phyloP scores from a whole-genome alignment of 2,113 vertebrate species.

The Cichladusa arquata region DNA sequence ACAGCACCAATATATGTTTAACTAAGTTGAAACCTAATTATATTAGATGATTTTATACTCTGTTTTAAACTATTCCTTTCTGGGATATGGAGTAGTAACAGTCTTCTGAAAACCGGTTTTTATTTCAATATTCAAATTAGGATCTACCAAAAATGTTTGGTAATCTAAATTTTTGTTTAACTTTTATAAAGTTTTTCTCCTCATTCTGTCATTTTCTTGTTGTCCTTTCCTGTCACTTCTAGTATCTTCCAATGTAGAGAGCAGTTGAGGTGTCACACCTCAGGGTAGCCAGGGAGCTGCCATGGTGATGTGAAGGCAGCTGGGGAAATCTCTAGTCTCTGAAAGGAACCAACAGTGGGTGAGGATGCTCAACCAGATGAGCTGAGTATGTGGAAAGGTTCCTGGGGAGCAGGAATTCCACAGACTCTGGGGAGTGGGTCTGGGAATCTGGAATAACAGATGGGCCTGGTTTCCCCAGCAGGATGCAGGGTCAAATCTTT shows the following conservation, averaged over 20 bases:
- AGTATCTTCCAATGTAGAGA: neutral
- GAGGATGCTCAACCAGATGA: neutral
- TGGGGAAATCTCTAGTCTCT: neutral
- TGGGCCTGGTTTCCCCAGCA: neutral
- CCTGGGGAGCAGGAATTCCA: neutral
- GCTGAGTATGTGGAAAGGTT: neutral
- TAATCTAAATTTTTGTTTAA: neutral
- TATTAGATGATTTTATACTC: neutral
- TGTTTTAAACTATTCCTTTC: neutral
- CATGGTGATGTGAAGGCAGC: neutral
- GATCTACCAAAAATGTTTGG: neutral
- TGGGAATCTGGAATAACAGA: neutral
- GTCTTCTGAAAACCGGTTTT: neutral
- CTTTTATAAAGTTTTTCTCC: neutral
- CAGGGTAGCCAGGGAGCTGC: neutral
- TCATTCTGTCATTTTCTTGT: neutral
- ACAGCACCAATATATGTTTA: neutral
- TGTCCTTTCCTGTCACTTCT: neutral
- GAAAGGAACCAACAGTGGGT: rapidly evolving
- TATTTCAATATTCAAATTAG: neutral
- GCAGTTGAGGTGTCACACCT: neutral
- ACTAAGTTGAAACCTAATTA: neutral
- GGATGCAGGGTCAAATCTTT: neutral
- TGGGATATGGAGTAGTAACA: neutral
- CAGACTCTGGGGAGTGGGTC: rapidly evolving